Percentiles rank a stretch among this genome's conserved stretches.
These are phyloP conservation scores for Cheilosia variabilis DNA, from an alignment of 2,888 invertebrate species.

Conservation along the genomic window DNA sequence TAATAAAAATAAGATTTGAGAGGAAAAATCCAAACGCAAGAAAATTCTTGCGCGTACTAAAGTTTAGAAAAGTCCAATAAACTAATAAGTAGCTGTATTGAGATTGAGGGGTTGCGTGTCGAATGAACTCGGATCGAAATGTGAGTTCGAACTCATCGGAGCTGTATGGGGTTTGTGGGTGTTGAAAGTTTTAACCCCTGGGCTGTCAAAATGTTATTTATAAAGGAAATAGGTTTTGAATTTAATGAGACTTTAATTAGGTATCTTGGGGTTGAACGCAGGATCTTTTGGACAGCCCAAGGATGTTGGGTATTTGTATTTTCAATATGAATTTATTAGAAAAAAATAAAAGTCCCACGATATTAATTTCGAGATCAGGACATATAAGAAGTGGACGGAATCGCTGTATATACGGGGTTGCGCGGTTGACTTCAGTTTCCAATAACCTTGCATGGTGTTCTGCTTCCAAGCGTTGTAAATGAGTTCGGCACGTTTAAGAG, in stretches of 20 bases:
- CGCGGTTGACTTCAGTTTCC: too few relatives aligned
- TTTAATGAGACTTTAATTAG: not conserved
- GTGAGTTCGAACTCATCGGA: not conserved
- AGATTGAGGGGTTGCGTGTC: not conserved
- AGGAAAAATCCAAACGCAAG: not conserved
- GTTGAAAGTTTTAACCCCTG: not conserved
- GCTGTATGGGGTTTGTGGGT: not conserved
- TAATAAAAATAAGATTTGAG: slow-evolving; percentile 13
- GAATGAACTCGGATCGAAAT: not conserved
- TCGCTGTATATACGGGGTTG: too few relatives aligned
- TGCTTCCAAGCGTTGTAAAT: too few relatives aligned
- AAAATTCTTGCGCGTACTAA: not conserved
- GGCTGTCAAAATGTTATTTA: not conserved
- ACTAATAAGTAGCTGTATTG: not conserved
- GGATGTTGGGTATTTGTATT: too few relatives aligned
- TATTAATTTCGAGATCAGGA: too few relatives aligned
- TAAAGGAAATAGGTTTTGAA: not conserved
- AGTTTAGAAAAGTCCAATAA: slow-evolving; percentile 1
- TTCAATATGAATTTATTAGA: too few relatives aligned
- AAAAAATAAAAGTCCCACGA: too few relatives aligned
- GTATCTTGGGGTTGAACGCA: not conserved
- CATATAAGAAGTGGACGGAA: too few relatives aligned
- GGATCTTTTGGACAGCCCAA: not conserved
- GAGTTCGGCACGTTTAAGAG: too few relatives aligned
- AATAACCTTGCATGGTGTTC: too few relatives aligned